Conservation (phyloP, 1,140 invertebrate species). For the Atopsyche davidsoni region DNA sequence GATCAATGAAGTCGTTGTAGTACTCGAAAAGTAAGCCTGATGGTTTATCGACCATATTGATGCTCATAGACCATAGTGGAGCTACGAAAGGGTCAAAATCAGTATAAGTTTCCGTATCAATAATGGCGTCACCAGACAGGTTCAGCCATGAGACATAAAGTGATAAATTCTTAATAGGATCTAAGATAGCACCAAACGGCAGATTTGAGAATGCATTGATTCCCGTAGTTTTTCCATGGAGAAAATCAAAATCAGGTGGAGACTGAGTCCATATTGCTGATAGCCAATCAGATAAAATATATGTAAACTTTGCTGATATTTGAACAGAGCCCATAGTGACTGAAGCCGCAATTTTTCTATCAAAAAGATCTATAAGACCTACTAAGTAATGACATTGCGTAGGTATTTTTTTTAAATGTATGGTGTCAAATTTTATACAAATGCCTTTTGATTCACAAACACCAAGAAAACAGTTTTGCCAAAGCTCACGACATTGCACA, state of each 20-base stretch:
- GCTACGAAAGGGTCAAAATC: conserved; percentile 84
- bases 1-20: conserved; percentile 20
- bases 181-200: conserved; percentile 77
- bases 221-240: conserved; percentile 53
- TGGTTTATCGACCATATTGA: conserved; percentile 16
- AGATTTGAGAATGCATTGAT: conserved; percentile 52
- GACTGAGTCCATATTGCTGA: conserved; percentile 59
- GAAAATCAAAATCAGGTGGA: conserved; percentile 63
- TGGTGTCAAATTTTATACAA: conserved; percentile 79
- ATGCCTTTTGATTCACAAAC: conserved; percentile 67
- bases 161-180: conserved; percentile 72
- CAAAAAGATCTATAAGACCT: conserved; percentile 71
- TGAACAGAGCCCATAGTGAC: conserved; percentile 58
- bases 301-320: conserved; percentile 78
- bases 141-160: conserved; percentile 84
- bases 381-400: conserved; percentile 75
- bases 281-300: conserved; percentile 64
- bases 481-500: conserved; percentile 74
- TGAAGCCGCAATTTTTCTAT: conserved; percentile 66
- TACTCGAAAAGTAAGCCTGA: conserved; percentile 18
- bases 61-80: conserved; percentile 60
- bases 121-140: conserved; percentile 77
- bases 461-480: conserved; percentile 78
- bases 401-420: conserved; percentile 78
- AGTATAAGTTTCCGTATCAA: conserved; percentile 81